Evolutionary conservation across 2,888 invertebrate species (phyloP).

Genomic region (Orthonychiurus folsomi): DNA sequence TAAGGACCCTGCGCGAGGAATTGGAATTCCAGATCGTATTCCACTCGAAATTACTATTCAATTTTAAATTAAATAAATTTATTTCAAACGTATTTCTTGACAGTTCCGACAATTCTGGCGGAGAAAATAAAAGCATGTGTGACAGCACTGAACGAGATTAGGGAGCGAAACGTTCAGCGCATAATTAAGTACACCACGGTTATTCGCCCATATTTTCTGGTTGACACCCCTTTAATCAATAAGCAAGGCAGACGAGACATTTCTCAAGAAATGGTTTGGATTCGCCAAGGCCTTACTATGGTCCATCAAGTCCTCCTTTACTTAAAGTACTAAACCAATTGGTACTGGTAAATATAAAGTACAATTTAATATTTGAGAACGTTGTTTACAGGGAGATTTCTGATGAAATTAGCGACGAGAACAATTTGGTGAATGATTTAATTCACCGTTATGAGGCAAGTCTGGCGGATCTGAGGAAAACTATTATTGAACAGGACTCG

Average conservation of each 20-base stretch:
- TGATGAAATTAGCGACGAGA: slow-evolving; percentile 16
- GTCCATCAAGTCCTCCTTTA: slow-evolving; percentile 34
- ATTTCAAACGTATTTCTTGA: not conserved
- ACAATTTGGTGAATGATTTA: slow-evolving; percentile 9
- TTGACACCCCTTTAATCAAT: slow-evolving; percentile 5
- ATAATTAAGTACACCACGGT: slow-evolving; percentile 31
- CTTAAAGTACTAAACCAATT: not conserved
- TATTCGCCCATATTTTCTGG: slow-evolving; percentile 25
- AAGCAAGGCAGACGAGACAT: slow-evolving; percentile 23
- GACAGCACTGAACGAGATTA: slow-evolving; percentile 16
- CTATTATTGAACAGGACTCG: slow-evolving; percentile 13
- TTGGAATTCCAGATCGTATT: slow-evolving; percentile 31
- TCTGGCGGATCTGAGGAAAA: slow-evolving; percentile 14
- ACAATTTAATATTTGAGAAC: not conserved
- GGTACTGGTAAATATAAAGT: no score
- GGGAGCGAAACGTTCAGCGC: slow-evolving; percentile 20
- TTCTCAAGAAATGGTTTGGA: slow-evolving; percentile 22
- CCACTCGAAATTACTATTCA: not conserved
- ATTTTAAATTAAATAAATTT: no score
- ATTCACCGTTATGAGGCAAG: not conserved
- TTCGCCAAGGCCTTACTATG: slow-evolving; percentile 32
- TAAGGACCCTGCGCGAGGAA: slow-evolving; percentile 16
- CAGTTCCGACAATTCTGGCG: slow-evolving; percentile 14
- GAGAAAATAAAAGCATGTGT: slow-evolving; percentile 17
- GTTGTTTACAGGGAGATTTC: slow-evolving; percentile 20